Evolutionary conservation across 2,797 vertebrate species (phyloP).

Genomic region (Manis pentadactyla): DNA sequence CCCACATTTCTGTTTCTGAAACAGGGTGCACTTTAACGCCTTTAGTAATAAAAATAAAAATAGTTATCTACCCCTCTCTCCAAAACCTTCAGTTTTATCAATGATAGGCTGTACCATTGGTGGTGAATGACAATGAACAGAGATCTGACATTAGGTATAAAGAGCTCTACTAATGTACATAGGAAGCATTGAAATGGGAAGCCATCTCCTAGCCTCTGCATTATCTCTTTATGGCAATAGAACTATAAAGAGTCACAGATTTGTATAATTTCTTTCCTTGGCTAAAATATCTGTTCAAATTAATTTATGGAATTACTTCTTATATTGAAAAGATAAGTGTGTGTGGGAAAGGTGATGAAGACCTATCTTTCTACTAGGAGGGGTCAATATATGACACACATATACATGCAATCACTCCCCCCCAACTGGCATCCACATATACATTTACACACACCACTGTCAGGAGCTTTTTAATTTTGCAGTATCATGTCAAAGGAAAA

Average conservation of each 20-base stretch:
- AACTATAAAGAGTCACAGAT: neutral
- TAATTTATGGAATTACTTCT: conserved; percentile 18
- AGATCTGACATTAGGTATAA: neutral
- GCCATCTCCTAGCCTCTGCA: neutral
- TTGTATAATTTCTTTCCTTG: neutral
- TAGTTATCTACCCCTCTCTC: neutral
- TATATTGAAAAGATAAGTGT: neutral
- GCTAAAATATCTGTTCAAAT: neutral
- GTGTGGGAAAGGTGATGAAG: neutral
- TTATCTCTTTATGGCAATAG: neutral
- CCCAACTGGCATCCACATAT: no score
- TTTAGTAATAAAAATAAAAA: neutral
- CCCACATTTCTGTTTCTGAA: neutral
- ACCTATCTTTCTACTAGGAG: neutral
- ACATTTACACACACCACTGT: neutral
- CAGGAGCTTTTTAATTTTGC: neutral
- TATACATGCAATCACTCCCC: neutral
- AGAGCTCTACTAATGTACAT: neutral
- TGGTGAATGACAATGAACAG: neutral
- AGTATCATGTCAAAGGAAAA: conserved; percentile 28
- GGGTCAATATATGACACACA: neutral
- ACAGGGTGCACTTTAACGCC: neutral
- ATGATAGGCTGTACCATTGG: neutral
- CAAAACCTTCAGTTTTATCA: neutral
- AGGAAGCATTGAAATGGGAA: neutral